These are phyloP conservation scores for Hylaeus volcanicus DNA, from an alignment of 1,140 invertebrate genomes.

Conservation along the genomic window DNA sequence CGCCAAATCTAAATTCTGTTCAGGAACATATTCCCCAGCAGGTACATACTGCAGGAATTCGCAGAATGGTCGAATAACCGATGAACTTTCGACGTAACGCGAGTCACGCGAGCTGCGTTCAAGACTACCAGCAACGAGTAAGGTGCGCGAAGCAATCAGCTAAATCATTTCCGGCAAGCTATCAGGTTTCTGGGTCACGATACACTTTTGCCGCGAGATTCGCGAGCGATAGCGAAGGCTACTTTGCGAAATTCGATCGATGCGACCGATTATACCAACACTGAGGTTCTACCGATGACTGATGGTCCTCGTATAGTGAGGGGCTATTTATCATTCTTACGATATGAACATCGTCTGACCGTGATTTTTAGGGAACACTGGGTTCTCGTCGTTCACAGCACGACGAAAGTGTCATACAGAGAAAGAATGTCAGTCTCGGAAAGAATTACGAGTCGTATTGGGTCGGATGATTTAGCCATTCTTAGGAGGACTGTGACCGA, in stretches of 20 bases:
- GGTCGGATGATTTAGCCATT: too few species aligned
- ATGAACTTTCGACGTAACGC: constrained; percentile 42
- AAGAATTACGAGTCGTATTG: too few species aligned
- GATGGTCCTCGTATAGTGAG: not conserved
- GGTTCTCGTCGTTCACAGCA: too few species aligned
- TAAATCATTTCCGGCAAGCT: constrained; percentile 48
- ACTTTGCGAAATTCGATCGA: not conserved
- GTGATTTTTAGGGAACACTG: constrained; percentile 29
- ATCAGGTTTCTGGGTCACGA: constrained; percentile 36
- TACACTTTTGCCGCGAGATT: constrained; percentile 39
- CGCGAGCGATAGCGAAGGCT: not conserved
- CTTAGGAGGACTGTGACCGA: too few species aligned
- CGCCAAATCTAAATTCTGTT: too few species aligned
- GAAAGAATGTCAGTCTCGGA: too few species aligned
- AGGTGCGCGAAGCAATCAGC: constrained; percentile 44
- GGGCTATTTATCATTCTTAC: constrained; percentile 16
- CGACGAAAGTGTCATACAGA: constrained; percentile 1
- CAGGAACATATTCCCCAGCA: too few species aligned
- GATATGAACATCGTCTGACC: not conserved
- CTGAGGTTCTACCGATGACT: constrained; percentile 1
- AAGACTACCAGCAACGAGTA: constrained; percentile 24
- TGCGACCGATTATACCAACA: constrained; percentile 14
- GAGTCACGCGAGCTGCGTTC: constrained; percentile 10
- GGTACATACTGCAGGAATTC: constrained; percentile 27
- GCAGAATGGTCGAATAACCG: constrained; percentile 49